phyloP scores from a whole-genome alignment of 2,113 vertebrate genomes.

The Donacobius atricapilla region DNA sequence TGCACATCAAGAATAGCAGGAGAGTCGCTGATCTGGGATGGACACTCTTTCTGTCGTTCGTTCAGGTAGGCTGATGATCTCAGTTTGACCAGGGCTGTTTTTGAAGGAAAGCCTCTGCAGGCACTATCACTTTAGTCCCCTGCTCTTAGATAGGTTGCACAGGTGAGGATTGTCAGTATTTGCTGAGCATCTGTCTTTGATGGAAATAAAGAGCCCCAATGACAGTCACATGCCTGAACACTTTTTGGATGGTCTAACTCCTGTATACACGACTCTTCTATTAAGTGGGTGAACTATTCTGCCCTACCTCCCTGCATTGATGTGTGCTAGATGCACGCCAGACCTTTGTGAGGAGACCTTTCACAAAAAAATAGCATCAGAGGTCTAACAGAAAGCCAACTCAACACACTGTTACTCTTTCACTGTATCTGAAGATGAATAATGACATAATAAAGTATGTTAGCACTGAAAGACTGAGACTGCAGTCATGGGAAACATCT shows the following conservation, averaged over 20 bases:
- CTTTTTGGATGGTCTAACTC: not conserved
- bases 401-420: not conserved
- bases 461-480: not conserved
- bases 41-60: not conserved
- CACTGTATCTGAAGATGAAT: not conserved
- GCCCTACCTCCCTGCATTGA: not conserved
- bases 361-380: not conserved
- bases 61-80: not conserved
- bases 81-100: accelerated
- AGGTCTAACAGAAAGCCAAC: not conserved
- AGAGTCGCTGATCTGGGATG: not conserved
- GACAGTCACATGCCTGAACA: not conserved
- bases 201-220: not conserved
- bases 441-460: not conserved
- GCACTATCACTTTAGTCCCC: not conserved
- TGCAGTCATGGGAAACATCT: not conserved
- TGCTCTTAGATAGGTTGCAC: not conserved
- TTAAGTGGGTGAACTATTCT: not conserved
- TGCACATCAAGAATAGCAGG: not conserved
- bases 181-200: not conserved
- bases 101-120: not conserved
- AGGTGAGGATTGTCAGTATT: not conserved
- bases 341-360: not conserved
- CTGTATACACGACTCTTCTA: not conserved
- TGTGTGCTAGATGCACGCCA: not conserved